These are phyloP conservation scores for Meta bourneti DNA, from an alignment of 2,888 invertebrate genomes.

Conservation along the genomic window DNA sequence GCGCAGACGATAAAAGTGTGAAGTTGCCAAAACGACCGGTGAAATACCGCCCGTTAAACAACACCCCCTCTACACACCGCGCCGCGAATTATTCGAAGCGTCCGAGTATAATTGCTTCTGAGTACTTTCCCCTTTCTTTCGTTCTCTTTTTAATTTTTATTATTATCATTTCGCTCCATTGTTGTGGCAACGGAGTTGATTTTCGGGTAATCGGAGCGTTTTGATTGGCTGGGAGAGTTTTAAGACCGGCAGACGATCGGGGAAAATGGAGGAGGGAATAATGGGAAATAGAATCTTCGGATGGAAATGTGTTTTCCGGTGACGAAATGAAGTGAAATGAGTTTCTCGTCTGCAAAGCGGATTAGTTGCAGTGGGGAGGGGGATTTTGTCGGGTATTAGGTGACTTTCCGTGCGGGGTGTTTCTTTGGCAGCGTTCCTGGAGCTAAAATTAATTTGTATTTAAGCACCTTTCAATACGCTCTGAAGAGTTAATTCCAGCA, in stretches of 20 bases:
- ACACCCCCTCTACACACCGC: not conserved
- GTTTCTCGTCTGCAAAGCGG: not conserved
- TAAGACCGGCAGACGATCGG: not conserved
- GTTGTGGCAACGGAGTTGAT: slow-evolving; percentile 43
- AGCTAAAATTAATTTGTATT: slow-evolving; percentile 38
- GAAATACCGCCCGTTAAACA: slow-evolving; percentile 50
- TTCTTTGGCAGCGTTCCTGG: not conserved
- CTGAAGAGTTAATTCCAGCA: not conserved
- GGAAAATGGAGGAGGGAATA: slow-evolving; percentile 15
- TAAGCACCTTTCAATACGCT: not conserved
- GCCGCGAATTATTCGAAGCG: slow-evolving; percentile 42
- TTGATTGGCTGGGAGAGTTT: slow-evolving; percentile 39
- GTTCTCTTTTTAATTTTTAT: slow-evolving; percentile 5
- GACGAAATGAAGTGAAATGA: slow-evolving; percentile 21
- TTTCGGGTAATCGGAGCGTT: slow-evolving; percentile 32
- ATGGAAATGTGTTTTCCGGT: not conserved
- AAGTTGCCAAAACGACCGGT: slow-evolving; percentile 48
- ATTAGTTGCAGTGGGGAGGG: not conserved
- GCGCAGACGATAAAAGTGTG: slow-evolving; percentile 63
- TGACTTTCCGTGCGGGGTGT: not conserved
- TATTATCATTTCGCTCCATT: slow-evolving; percentile 7
- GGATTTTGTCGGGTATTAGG: not conserved
- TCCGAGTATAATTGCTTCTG: slow-evolving; percentile 63
- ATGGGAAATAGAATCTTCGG: slow-evolving; percentile 26
- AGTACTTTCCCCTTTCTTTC: slow-evolving; percentile 5